phyloP scores from a whole-genome alignment of 2,113 vertebrate genomes.

The Trematomus loennbergii region DNA sequence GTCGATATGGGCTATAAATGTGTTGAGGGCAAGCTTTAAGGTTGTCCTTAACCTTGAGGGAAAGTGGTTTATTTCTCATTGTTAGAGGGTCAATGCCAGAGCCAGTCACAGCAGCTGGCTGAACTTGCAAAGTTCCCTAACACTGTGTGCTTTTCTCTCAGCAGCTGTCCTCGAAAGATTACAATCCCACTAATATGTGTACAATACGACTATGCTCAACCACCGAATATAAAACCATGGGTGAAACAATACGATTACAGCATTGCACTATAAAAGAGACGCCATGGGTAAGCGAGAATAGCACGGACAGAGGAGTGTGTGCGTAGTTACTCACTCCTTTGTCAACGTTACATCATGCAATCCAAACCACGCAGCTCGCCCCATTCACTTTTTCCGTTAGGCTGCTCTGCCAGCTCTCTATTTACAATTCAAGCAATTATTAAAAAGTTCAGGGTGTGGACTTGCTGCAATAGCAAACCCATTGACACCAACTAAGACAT shows the following conservation, averaged over 20 bases:
- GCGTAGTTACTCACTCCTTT: slow-evolving; percentile 79
- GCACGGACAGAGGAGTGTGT: slow-evolving; percentile 47
- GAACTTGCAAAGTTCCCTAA: slow-evolving; percentile 4
- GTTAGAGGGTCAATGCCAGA: slow-evolving; percentile 22
- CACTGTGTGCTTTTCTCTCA: background rate
- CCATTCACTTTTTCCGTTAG: slow-evolving; percentile 82
- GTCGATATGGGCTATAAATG: slow-evolving; percentile 51
- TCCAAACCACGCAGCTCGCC: slow-evolving; percentile 70
- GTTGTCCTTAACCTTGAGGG: slow-evolving; percentile 12
- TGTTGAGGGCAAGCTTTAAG: slow-evolving; percentile 3
- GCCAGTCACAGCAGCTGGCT: slow-evolving; percentile 33
- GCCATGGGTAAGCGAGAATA: slow-evolving; percentile 34
- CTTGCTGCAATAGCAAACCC: slow-evolving; percentile 8
- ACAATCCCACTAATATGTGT: background rate
- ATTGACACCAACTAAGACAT: background rate
- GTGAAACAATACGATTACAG: slow-evolving; percentile 10
- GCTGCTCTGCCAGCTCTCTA: slow-evolving; percentile 70
- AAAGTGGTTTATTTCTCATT: slow-evolving; percentile 18
- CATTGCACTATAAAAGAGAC: slow-evolving; percentile 34
- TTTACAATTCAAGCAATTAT: slow-evolving; percentile 73
- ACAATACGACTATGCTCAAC: background rate
- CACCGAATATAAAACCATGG: slow-evolving; percentile 9
- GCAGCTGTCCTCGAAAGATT: background rate
- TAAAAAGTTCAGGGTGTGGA: slow-evolving; percentile 42
- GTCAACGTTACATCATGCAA: slow-evolving; percentile 83